Percentiles rank a stretch among this genome's conserved stretches.
Conservation (phyloP, 2,888 invertebrate genomes). For the Matsumyia berberina region DNA sequence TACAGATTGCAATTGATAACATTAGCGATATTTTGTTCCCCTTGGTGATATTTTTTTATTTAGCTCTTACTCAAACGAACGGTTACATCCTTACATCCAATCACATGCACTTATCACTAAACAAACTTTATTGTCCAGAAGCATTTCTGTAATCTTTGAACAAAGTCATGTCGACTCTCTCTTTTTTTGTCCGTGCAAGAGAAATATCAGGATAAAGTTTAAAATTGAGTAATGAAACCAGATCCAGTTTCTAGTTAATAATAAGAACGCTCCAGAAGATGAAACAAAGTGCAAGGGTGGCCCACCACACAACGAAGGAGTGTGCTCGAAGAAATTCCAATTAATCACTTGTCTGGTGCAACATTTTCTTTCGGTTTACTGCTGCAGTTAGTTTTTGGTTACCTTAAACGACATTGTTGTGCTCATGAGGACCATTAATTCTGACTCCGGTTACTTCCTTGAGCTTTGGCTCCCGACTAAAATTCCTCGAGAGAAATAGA, state of each 20-base stretch:
- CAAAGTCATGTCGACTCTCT: slow-evolving; percentile 41
- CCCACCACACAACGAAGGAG: slow-evolving; percentile 23
- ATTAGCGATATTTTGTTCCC: no score
- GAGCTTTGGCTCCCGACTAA: slow-evolving; percentile 56
- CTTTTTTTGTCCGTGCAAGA: no score
- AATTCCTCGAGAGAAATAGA: not conserved
- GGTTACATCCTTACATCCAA: slow-evolving; percentile 14
- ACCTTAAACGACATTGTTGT: slow-evolving; percentile 74
- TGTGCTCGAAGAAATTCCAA: slow-evolving; percentile 64
- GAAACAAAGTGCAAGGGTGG: slow-evolving; percentile 49
- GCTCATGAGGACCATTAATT: slow-evolving; percentile 71
- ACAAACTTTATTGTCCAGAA: slow-evolving; percentile 26
- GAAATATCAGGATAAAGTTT: slow-evolving; percentile 58
- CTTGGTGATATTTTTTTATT: not conserved
- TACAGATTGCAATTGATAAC: no score
- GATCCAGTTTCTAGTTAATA: slow-evolving; percentile 65
- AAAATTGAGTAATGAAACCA: slow-evolving; percentile 72
- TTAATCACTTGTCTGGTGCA: slow-evolving; percentile 74
- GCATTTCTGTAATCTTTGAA: slow-evolving; percentile 12
- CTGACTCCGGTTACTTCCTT: slow-evolving; percentile 62
- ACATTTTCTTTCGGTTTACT: slow-evolving; percentile 55
- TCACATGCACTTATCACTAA: slow-evolving; percentile 45
- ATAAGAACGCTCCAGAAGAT: slow-evolving; percentile 37
- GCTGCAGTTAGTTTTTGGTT: slow-evolving; percentile 69
- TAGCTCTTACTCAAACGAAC: not conserved